Conservation (phyloP, 2,797 vertebrate genomes). For the Argya squamiceps region DNA sequence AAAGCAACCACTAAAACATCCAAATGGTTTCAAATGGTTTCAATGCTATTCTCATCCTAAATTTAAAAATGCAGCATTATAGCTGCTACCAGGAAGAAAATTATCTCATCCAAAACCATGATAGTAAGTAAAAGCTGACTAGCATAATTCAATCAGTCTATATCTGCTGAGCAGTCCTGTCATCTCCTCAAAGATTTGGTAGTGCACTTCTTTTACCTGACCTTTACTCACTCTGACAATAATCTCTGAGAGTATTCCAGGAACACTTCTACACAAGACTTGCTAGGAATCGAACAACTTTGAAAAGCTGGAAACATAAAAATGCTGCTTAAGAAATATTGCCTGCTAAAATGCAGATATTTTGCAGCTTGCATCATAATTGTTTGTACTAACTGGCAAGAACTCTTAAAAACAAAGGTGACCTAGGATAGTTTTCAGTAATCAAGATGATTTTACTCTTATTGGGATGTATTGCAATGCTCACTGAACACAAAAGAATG, state of each 20-base stretch:
- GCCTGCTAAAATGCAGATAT: not conserved
- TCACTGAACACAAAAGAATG: not conserved
- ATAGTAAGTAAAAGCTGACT: not conserved
- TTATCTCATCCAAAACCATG: not conserved
- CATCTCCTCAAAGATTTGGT: not conserved
- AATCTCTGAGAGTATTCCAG: not conserved
- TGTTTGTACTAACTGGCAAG: not conserved
- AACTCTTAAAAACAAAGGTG: not conserved
- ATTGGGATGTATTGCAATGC: not conserved
- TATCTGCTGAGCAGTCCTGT: not conserved
- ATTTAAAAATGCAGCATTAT: not conserved
- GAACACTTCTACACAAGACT: not conserved
- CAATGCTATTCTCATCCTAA: not conserved
- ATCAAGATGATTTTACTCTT: not conserved
- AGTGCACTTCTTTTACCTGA: not conserved
- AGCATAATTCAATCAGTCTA: not conserved
- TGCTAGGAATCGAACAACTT: not conserved
- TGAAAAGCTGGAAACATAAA: not conserved
- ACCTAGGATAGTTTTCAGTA: not conserved
- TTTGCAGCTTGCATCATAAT: not conserved
- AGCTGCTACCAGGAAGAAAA: not conserved
- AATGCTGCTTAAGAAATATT: not conserved
- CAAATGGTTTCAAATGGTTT: not conserved
- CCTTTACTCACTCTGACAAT: not conserved
- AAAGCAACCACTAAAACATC: not conserved